phyloP scores from a whole-genome alignment of 2,797 vertebrate species.

The Bovichtus diacanthus region DNA sequence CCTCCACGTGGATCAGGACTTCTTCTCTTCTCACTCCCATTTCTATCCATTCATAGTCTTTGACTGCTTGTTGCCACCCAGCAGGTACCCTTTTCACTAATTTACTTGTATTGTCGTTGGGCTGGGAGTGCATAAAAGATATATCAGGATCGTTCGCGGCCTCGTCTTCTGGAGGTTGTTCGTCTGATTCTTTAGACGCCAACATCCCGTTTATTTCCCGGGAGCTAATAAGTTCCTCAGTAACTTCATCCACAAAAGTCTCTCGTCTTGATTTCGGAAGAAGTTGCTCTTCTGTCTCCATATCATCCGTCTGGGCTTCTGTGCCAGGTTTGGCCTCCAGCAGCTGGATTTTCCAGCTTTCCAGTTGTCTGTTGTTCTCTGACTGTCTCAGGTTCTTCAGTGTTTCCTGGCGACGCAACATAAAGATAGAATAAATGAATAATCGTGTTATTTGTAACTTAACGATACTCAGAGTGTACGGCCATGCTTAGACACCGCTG shows the following conservation, averaged over 20 bases:
- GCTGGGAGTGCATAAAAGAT: background rate
- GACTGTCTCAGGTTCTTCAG: slow-evolving; percentile 70
- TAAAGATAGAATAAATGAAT: background rate
- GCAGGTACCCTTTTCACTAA: background rate
- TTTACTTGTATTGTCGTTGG: background rate
- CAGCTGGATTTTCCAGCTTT: slow-evolving; percentile 53
- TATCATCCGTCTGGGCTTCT: slow-evolving; percentile 24
- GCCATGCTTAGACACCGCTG: too few relatives aligned
- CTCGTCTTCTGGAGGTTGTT: slow-evolving; percentile 12
- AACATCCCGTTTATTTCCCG: slow-evolving; percentile 46
- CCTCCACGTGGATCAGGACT: slow-evolving; percentile 31
- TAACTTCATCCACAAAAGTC: slow-evolving; percentile 39
- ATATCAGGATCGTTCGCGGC: background rate
- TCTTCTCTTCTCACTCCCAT: slow-evolving; percentile 30
- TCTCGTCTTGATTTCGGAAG: slow-evolving; percentile 3
- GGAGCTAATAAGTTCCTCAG: slow-evolving; percentile 17
- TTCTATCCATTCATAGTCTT: slow-evolving; percentile 60
- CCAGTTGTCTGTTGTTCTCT: slow-evolving; percentile 61
- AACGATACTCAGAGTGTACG: too few relatives aligned
- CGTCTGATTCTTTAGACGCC: slow-evolving; percentile 15
- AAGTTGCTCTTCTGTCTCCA: slow-evolving; percentile 40
- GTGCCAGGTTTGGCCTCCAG: slow-evolving; percentile 27
- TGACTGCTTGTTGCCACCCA: slow-evolving; percentile 1
- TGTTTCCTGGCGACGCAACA: slow-evolving; percentile 66
- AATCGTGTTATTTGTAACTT: too few relatives aligned